A percentile compares a stretch with the other conserved stretches of the same genome.
Conservation (phyloP, 2,113 vertebrate genomes). For the Corynorhinus townsendii region DNA sequence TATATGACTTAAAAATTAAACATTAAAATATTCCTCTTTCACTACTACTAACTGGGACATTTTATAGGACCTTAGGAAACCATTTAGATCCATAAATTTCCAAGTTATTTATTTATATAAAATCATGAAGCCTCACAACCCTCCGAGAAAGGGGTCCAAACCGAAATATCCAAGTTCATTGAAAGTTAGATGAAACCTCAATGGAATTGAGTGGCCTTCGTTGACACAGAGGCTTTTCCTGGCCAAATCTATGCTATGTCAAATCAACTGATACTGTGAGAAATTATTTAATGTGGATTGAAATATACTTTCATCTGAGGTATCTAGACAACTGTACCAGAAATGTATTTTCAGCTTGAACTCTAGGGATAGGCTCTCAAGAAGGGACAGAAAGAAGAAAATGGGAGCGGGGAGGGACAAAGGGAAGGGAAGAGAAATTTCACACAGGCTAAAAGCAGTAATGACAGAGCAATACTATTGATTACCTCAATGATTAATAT, state of each 20-base stretch:
- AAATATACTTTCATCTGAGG: conserved; percentile 14
- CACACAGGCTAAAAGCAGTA: neutral
- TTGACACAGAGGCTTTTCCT: neutral
- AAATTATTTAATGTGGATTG: neutral
- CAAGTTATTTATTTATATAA: neutral
- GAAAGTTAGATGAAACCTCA: neutral
- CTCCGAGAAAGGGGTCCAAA: conserved; percentile 15
- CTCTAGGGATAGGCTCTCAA: neutral
- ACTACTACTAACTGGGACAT: neutral
- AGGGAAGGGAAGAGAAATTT: neutral
- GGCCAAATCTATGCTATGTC: neutral
- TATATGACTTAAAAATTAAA: conserved; percentile 52
- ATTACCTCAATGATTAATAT: neutral
- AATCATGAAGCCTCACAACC: neutral
- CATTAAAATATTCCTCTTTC: neutral
- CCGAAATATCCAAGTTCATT: neutral
- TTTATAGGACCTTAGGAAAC: conserved; percentile 25
- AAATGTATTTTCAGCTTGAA: neutral
- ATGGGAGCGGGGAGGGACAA: neutral
- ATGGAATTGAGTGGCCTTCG: neutral
- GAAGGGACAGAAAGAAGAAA: neutral
- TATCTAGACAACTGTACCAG: neutral
- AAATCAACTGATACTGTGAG: neutral
- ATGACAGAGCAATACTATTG: neutral
- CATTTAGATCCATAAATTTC: conserved; percentile 9